A percentile compares a stretch with the other conserved stretches of the same genome.
phyloP scores from a whole-genome alignment of 2,797 vertebrate species.

The Lateolabrax maculatus region DNA sequence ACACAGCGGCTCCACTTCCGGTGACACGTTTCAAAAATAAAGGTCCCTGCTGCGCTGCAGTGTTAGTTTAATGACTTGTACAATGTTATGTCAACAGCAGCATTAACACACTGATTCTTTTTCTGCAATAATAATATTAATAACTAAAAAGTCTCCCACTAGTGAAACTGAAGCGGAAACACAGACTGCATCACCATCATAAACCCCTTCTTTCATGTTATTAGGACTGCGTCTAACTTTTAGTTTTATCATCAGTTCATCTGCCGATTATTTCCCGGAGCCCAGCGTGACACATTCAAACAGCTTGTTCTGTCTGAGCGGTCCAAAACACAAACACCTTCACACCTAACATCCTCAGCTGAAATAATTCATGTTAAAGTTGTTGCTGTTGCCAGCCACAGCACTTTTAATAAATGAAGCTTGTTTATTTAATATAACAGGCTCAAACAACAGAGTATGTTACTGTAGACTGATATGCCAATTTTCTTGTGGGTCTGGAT shows the following conservation, averaged over 20 bases:
- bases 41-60: background rate
- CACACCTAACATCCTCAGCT: too few relatives aligned
- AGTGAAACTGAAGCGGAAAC: too few relatives aligned
- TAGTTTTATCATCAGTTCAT: background rate
- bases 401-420: background rate
- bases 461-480: too few relatives aligned
- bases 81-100: background rate
- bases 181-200: background rate
- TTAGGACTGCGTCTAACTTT: background rate
- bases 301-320: background rate
- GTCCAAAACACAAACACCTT: background rate
- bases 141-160: too few relatives aligned
- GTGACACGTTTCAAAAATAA: constrained; percentile 32
- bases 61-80: background rate
- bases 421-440: background rate
- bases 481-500: too few relatives aligned
- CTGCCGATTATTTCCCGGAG: background rate
- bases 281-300: background rate
- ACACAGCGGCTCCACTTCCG: constrained; percentile 29
- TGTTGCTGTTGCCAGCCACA: background rate
- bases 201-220: background rate
- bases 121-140: too few relatives aligned
- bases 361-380: too few relatives aligned
- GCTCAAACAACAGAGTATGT: background rate
- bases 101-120: too few relatives aligned